Base-by-base conservation (phyloP, 2,797 vertebrate genomes). In the Rhyacichthys aspro region DNA sequence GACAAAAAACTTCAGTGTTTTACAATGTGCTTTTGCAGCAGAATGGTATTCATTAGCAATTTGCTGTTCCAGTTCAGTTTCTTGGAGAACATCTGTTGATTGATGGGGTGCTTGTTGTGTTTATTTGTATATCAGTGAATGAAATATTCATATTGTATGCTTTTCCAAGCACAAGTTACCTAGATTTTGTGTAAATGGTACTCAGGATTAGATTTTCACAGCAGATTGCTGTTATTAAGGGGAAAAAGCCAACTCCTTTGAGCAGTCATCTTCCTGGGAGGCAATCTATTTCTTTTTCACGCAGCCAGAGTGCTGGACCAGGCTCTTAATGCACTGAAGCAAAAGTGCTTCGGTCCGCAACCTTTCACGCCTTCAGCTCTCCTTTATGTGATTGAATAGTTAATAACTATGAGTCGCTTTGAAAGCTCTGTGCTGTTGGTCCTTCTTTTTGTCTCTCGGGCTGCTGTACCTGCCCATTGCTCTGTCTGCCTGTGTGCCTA, bases 221-320 rank as follows among this genome's bases (percentile, higher is more conserved):
- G 91, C 88, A 93, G 92, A 93, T 92, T 92, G 90, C 89, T 89
- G 88, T 93, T 93, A 94, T 93, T 92, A 92, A 89, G 81, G 86
- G 78, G 79, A 64, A 83, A 85, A 84, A 83, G 79, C 67, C 73
- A 79, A 75, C 79, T 81, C 68, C 81, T 88, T 77, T 82, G 87
- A 89, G 89, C 86, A 88, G 88, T 86, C 91, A 85, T 91, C 91
- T 92, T 92, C 90, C 82, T 90, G 88, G 86, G 90, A 93, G 91
- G 89, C 90, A 91, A 91, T 93, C 90, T 91, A 87, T 90, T 91
- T 90, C 84, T 91, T 87, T 92, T 89, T 85, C 84, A 90, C 79
- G 74, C 87, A 79, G 86, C 68, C 83, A 84, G 81, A 88, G 89
- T 85, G 79, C 86, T 67, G 82, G 88, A 87, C 88, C 83, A 67